Conservation (phyloP, 2,113 vertebrate species). For the Rallus limicola region DNA sequence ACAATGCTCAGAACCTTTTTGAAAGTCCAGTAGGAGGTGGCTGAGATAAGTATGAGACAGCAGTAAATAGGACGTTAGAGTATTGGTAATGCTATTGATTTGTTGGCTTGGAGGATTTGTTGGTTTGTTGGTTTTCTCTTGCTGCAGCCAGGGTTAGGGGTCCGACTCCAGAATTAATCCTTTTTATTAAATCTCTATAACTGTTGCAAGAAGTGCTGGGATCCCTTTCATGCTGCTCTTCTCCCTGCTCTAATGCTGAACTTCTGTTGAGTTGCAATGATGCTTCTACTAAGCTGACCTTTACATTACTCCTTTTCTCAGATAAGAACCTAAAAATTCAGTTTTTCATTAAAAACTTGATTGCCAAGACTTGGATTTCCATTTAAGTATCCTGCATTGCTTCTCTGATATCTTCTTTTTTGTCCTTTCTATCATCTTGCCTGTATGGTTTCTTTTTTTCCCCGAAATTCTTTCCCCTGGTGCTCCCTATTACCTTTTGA, state of each 20-base stretch:
- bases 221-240: not conserved
- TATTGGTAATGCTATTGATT: not conserved
- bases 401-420: not conserved
- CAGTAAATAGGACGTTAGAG: not conserved
- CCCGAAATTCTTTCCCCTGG: not conserved
- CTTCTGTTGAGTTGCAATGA: not conserved
- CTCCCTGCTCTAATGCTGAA: not conserved
- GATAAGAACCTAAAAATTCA: not conserved
- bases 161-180: not conserved
- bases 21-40: not conserved
- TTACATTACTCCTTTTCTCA: not conserved
- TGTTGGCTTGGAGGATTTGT: too few species aligned
- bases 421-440: not conserved
- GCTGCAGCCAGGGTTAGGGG: not conserved
- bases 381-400: not conserved
- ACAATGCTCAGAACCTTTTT: not conserved
- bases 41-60: not conserved
- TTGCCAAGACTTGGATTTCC: not conserved
- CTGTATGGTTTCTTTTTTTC: not conserved
- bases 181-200: not conserved
- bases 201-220: not conserved
- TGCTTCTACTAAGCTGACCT: not conserved
- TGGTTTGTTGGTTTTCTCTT: not conserved
- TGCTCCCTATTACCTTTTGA: not conserved
- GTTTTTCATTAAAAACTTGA: not conserved